These are phyloP conservation scores for Cotesia typhae DNA, from an alignment of 1,140 invertebrate genomes.

Conservation along the genomic window DNA sequence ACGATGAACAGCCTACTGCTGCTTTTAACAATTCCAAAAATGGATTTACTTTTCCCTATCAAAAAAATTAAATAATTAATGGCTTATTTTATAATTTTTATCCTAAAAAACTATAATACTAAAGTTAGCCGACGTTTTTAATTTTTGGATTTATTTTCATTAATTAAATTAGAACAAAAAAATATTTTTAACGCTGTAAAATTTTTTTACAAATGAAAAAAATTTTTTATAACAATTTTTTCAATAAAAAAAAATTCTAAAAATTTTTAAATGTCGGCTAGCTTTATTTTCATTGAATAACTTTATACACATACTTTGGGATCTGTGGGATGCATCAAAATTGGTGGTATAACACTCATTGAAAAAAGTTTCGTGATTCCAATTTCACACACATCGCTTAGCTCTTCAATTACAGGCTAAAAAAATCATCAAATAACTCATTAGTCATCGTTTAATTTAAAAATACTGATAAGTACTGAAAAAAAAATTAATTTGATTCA, in stretches of 20 bases:
- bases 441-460: background rate
- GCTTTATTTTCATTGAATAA: background rate
- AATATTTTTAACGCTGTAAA: no score
- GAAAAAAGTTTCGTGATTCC: constrained; percentile 57
- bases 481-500: no score
- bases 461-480: no score
- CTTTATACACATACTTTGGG: constrained; percentile 59
- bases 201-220: no score
- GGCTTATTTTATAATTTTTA: no score
- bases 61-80: constrained; percentile 25
- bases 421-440: constrained; percentile 22
- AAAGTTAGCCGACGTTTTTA: no score
- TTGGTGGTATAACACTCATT: constrained; percentile 65
- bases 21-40: constrained; percentile 61
- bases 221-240: no score
- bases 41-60: constrained; percentile 58
- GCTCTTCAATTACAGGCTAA: constrained; percentile 22
- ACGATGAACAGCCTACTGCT: constrained; percentile 57
- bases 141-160: no score
- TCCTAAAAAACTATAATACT: background rate
- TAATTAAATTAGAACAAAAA: no score
- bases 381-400: constrained; percentile 26
- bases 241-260: background rate
- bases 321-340: constrained; percentile 64
- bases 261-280: background rate